phyloP scores from a whole-genome alignment of 2,113 vertebrate species.

The Laterallus jamaicensis region DNA sequence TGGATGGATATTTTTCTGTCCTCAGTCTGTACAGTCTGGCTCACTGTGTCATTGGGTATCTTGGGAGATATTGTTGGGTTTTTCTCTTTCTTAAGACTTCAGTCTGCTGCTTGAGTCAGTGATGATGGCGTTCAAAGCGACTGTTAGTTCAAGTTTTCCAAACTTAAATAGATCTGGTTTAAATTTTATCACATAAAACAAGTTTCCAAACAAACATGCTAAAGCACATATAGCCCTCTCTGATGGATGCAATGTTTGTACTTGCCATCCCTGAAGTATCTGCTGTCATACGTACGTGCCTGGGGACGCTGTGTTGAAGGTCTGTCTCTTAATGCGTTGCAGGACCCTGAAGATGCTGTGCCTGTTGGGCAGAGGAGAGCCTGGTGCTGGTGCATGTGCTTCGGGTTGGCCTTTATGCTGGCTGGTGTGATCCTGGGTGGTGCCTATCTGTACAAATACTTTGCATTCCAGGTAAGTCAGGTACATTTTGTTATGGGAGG shows the following conservation, averaged over 20 bases:
- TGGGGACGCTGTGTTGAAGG: neutral
- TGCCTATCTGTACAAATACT: conserved; percentile 91
- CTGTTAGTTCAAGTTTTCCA: neutral
- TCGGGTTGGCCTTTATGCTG: conserved; percentile 92
- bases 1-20: neutral
- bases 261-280: neutral
- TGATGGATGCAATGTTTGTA: neutral
- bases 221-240: accelerated
- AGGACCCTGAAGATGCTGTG: conserved; percentile 87
- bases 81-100: neutral
- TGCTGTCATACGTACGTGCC: neutral
- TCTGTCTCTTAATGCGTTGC: neutral
- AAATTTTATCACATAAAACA: neutral
- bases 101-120: neutral
- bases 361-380: conserved; percentile 81
- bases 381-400: conserved; percentile 97
- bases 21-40: neutral
- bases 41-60: neutral
- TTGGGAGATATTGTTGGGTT: neutral
- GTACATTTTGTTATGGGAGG: neutral
- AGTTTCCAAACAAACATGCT: neutral
- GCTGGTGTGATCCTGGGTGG: conserved; percentile 92
- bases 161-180: neutral
- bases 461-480: conserved; percentile 83
- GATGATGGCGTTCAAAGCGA: neutral